phyloP scores from a whole-genome alignment of 1,140 invertebrate species.

The Callitettix versicolor region DNA sequence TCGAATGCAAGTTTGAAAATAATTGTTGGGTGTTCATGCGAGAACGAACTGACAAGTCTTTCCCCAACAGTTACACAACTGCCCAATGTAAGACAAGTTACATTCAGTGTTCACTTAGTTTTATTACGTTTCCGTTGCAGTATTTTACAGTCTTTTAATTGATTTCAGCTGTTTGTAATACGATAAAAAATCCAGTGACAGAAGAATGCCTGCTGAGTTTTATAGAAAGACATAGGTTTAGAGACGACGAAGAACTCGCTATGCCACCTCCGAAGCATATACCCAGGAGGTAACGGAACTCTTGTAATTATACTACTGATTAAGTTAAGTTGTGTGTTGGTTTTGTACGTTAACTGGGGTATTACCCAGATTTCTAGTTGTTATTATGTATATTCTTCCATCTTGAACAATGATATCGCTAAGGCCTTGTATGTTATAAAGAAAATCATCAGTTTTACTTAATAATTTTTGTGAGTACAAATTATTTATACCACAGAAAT shows the following conservation, averaged over 20 bases:
- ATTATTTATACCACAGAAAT: too few species aligned
- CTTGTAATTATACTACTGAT: too few species aligned
- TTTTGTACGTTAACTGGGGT: too few species aligned
- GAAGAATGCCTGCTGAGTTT: constrained; percentile 63
- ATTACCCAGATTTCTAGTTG: too few species aligned
- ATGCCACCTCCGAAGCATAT: constrained; percentile 45
- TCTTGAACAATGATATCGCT: too few species aligned
- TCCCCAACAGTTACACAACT: constrained; percentile 81
- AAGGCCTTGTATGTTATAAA: too few species aligned
- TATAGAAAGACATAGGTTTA: constrained; percentile 52
- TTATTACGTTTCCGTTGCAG: too few species aligned
- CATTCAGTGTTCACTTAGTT: neutral
- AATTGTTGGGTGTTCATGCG: constrained; percentile 89
- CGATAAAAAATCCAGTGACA: constrained; percentile 69
- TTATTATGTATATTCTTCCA: too few species aligned
- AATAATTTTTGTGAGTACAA: too few species aligned
- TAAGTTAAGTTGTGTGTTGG: too few species aligned
- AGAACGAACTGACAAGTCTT: constrained; percentile 92
- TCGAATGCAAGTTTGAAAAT: constrained; percentile 81
- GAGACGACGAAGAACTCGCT: constrained; percentile 44
- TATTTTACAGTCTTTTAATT: too few species aligned
- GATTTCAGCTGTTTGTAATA: constrained; percentile 52
- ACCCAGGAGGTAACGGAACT: constrained; percentile 9
- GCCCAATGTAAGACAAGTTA: constrained; percentile 51
- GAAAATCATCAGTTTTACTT: too few species aligned